Conservation (phyloP, 2,797 vertebrate species). For the Sebastes ruberrimus region DNA sequence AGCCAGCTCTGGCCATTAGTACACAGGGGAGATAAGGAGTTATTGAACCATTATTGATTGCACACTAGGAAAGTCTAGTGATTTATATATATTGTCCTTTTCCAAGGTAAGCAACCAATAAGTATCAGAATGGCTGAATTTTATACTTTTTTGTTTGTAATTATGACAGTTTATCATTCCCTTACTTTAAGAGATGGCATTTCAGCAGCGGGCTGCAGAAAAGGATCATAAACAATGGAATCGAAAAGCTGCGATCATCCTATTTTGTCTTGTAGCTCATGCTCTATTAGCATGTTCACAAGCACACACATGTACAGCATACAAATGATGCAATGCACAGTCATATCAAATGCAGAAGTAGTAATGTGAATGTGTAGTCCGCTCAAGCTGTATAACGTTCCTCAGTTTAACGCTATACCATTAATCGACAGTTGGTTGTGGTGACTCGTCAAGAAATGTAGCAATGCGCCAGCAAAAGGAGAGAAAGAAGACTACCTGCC, state of each 20-base stretch:
- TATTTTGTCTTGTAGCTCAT: neutral
- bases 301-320: neutral
- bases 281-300: neutral
- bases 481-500: neutral
- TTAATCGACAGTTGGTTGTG: neutral
- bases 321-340: neutral
- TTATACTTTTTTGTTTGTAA: constrained; percentile 18
- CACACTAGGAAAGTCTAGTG: constrained; percentile 61
- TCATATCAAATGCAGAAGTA: neutral
- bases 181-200: neutral
- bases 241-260: neutral
- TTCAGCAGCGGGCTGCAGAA: neutral
- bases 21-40: constrained; percentile 63
- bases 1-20: constrained; percentile 62
- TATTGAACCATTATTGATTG: constrained; percentile 78
- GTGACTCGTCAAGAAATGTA: neutral
- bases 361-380: neutral
- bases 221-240: neutral
- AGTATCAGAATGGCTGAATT: constrained; percentile 40
- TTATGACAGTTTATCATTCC: constrained; percentile 26
- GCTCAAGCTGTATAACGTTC: neutral
- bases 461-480: neutral
- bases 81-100: constrained; percentile 73
- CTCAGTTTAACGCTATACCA: neutral
- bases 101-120: constrained; percentile 68